Evolutionary conservation across 1,140 invertebrate species (phyloP).

Genomic region (Nasonia giraulti): DNA sequence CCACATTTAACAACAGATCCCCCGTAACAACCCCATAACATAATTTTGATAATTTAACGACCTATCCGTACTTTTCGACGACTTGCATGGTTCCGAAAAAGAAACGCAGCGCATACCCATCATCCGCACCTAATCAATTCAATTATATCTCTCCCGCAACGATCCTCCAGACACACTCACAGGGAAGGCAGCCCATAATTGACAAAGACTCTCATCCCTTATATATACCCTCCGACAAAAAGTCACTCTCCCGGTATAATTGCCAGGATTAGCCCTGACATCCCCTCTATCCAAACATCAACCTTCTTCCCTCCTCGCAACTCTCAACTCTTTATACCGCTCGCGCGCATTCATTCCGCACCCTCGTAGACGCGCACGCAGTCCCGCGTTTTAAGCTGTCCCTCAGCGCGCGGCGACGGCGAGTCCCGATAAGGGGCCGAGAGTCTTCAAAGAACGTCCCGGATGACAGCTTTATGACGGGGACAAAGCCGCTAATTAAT

Average conservation of each 20-base stretch:
- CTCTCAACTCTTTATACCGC: background rate
- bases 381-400: background rate
- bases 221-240: background rate
- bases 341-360: background rate
- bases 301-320: background rate
- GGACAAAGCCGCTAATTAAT: slow-evolving; percentile 50
- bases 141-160: no score
- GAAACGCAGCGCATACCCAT: no score
- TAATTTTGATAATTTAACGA: no score
- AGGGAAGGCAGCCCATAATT: no score
- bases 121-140: no score
- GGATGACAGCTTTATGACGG: slow-evolving; percentile 39
- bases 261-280: background rate
- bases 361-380: background rate
- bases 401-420: background rate
- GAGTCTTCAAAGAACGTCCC: slow-evolving; percentile 29
- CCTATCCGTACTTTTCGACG: no score
- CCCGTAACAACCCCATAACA: no score
- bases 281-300: background rate
- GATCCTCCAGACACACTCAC: no score
- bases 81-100: no score
- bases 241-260: background rate
- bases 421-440: background rate
- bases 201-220: no score
- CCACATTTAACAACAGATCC: no score